Evolutionary conservation across 2,888 invertebrate species (phyloP), one percentile per base, ranked within the genome.

Genomic region (Apamea crenata): DNA sequence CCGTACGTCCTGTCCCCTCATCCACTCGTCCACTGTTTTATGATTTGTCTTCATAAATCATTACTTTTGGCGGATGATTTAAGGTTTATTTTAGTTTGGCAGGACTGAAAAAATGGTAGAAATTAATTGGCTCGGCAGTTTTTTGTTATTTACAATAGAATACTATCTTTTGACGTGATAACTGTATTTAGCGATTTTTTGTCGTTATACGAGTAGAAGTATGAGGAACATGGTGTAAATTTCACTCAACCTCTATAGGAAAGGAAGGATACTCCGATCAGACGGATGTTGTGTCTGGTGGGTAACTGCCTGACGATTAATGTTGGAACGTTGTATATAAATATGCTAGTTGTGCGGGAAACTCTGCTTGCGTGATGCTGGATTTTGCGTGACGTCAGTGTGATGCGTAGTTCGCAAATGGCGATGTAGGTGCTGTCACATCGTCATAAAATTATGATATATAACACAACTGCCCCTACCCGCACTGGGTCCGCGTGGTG

Each of bases 31-130:
- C 82, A 80, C 67, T 84, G 80, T 82, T 88, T 88, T 85, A 80
- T 81, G 76, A 89, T 86, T 84, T 82, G 86, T 85, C 82, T 73
- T 82, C 75, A 77, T 87, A 81, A 84, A 73, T 87, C 81, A 88
- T 75, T 36, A 80, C 36, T 70, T 61, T 74, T 2, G 36, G 25
- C 40, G 18, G 40, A 65, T 63, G 71, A 74, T 69, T 69, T 71
- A 84, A 70, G 73, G 72, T 68, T 36, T n/a, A 66, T 66, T 69
- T 80, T 69, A n/a, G 77, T 66, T 82, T 77, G 70, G 6, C 61
- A 5, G 18, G 50, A 10, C 7, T 29, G 32, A 10, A 3, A 10
- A 10, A 50, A 53, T 21, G 18, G 32, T 71, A 7, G 8, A 2
- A 25, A 66, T 56, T 56, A 47, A 78, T 79, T 78, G 36, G 70